Base-by-base conservation (phyloP, 2,888 invertebrate species). In the Pachydiplax longipennis region DNA sequence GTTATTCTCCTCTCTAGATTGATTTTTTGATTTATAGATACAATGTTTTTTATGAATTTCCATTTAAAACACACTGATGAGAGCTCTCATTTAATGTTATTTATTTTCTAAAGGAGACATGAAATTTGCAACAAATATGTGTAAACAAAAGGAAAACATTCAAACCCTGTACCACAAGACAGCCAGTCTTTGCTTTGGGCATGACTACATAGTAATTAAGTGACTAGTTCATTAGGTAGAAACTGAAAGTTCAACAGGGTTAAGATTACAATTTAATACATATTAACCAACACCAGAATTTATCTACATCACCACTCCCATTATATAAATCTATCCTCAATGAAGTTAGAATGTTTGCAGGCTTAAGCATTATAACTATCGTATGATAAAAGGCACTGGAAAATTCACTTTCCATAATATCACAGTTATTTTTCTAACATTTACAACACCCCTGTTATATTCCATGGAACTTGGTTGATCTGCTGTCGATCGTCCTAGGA, bases 191-290 rank as follows among this genome's bases (percentile, higher is more conserved):
- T 61, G 61, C 87, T 87, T 87, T 87, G 87, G 87, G 87, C 65
- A 87, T 87, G 87, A 87, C 87, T 87, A 87, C 61, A 87, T 37
- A 87, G 87, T 65, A 48, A 61, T 87, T 87, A 65, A 87, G 61
- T 87, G 87, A 87, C 87, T 87, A 87, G 87, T 87, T 87, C 87
- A 87, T 87, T 87, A 87, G 87, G 87, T 87, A 87, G 87, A 87
- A 87, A 87, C 61, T 87, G 61, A 61, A 37, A 87, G 87, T 65
- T 37, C 35, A 35, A 87, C 87, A 87, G 61, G 87, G 61, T 83
- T 87, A 87, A 65, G 87, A 87, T 37, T 65, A 87, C 35, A 87
- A 25, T 35, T 61, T 65, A 61, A 61, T 37, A 37, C 3, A 35
- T 61, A 37, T 61, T 37, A 87, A 87, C 87, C 87, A 61, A 87